Percentiles rank a stretch among this genome's conserved stretches.
Evolutionary conservation across 2,888 invertebrate species (phyloP).

Genomic region (Drosophila phalerata): DNA sequence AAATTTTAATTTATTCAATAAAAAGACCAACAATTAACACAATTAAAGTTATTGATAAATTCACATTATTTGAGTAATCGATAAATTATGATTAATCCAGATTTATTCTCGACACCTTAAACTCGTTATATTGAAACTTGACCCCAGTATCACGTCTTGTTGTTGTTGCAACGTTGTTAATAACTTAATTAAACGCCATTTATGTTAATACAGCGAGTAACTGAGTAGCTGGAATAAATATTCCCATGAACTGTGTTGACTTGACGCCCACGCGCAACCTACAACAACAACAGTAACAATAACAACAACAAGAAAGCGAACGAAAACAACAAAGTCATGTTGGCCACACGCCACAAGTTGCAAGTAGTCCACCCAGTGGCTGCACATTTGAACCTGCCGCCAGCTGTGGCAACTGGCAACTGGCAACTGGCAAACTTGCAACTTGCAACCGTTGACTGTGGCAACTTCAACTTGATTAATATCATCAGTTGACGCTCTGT

Average conservation of each 20-base stretch:
- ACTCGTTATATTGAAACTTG: conserved; percentile 3
- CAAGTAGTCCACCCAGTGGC: conserved; percentile 48
- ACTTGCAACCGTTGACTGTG: conserved; percentile 32
- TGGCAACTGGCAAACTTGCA: conserved; percentile 17
- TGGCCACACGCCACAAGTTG: conserved; percentile 66
- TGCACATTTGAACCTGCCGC: conserved; percentile 64
- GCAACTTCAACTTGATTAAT: conserved; percentile 65
- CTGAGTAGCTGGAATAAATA: conserved; percentile 10
- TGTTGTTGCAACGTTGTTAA: conserved; percentile 53
- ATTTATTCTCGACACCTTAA: not conserved
- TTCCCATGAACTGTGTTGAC: conserved; percentile 68
- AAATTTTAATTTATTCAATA: too few relatives aligned
- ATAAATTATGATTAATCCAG: not conserved
- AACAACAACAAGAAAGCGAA: too few relatives aligned
- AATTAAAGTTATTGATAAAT: too few relatives aligned
- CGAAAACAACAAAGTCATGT: conserved; percentile 13
- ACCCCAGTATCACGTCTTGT: conserved; percentile 24
- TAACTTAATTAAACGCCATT: conserved; percentile 72
- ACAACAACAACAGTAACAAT: conserved; percentile 17
- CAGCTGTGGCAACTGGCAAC: conserved; percentile 21
- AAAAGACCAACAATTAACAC: too few relatives aligned
- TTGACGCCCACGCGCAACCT: conserved; percentile 68
- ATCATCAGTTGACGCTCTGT: conserved; percentile 51
- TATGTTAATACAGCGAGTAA: conserved; percentile 52
- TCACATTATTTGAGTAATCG: not conserved